phyloP scores from a whole-genome alignment of 2,888 invertebrate species.

The Chloromyia formosa region DNA sequence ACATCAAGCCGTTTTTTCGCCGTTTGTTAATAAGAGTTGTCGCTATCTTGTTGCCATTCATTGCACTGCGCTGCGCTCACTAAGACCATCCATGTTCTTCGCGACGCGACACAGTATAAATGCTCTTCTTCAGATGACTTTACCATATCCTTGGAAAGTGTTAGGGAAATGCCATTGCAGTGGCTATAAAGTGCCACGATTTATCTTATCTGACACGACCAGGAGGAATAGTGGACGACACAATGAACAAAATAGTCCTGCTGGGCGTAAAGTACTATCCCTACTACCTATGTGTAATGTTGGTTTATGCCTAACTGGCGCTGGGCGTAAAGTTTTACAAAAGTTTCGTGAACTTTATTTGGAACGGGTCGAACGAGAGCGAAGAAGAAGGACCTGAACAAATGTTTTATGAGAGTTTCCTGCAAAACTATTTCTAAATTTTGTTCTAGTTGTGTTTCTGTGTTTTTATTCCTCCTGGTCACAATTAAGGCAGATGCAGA shows the following conservation, averaged over 20 bases:
- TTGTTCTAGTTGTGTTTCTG: too few species aligned
- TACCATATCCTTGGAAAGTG: background rate
- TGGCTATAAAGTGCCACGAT: conserved; percentile 25
- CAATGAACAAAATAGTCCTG: background rate
- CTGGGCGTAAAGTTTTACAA: background rate
- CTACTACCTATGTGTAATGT: too few species aligned
- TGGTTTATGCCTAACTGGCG: background rate
- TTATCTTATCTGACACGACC: conserved; percentile 29
- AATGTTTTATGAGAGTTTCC: conserved; percentile 15
- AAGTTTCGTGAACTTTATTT: conserved; percentile 2
- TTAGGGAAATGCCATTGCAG: background rate
- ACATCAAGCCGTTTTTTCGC: too few species aligned
- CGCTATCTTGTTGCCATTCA: too few species aligned
- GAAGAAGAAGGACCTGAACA: background rate
- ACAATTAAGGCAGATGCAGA: too few species aligned
- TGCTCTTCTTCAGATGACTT: too few species aligned
- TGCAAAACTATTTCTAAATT: background rate
- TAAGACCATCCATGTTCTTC: too few species aligned
- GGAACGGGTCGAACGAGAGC: background rate
- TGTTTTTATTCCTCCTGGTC: too few species aligned
- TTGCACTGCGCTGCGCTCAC: too few species aligned
- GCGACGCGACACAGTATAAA: too few species aligned
- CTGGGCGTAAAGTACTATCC: background rate
- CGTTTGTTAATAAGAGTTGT: too few species aligned
- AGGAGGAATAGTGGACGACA: background rate